Evolutionary conservation across 2,113 vertebrate species (phyloP).

Genomic region (Falcunculus frontatus): DNA sequence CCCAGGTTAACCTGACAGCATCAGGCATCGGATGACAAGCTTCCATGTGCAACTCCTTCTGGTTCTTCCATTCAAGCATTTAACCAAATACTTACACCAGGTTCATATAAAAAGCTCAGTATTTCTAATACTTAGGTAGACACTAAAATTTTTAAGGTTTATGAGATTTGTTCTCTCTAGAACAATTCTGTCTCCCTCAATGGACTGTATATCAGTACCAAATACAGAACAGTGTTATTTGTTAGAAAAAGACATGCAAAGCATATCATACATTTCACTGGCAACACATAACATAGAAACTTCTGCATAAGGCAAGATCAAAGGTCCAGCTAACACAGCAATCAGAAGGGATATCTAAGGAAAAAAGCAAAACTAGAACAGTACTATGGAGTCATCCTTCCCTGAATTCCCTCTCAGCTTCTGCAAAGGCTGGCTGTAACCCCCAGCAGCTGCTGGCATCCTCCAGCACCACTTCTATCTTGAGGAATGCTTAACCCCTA

Average conservation of each 20-base stretch:
- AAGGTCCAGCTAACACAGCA: neutral
- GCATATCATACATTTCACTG: neutral
- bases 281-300: neutral
- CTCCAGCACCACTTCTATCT: neutral
- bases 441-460: neutral
- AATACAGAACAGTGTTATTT: neutral
- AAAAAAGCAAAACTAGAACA: neutral
- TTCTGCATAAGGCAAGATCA: neutral
- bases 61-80: neutral
- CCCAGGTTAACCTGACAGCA: neutral
- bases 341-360: neutral
- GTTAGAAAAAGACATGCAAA: neutral
- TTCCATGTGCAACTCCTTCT: neutral
- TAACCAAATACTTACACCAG: neutral
- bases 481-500: neutral
- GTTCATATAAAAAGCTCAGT: neutral
- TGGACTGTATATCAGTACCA: neutral
- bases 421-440: neutral
- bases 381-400: neutral
- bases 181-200: neutral
- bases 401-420: neutral
- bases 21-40: neutral
- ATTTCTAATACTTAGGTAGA: neutral
- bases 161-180: neutral
- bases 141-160: neutral